Percentiles rank a stretch among this genome's conserved stretches.
Conservation (phyloP, 2,888 invertebrate genomes). For the Girardia tigrina region DNA sequence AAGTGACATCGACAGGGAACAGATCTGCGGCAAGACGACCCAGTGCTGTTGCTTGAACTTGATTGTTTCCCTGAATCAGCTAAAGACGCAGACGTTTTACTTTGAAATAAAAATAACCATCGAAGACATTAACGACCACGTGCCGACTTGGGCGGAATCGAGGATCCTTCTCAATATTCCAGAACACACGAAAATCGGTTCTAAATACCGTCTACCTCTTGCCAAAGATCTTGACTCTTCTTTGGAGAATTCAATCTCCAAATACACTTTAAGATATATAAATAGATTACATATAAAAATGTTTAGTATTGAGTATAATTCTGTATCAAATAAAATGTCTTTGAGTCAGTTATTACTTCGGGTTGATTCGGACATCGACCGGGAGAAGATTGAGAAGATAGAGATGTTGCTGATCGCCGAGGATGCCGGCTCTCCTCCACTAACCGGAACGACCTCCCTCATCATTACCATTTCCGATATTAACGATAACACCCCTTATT, state of each 20-base stretch:
- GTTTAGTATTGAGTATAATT: conserved; percentile 28
- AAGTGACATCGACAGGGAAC: background rate
- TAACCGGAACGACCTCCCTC: conserved; percentile 26
- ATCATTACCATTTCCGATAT: conserved; percentile 36
- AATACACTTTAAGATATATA: conserved; percentile 26
- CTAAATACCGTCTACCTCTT: conserved; percentile 31
- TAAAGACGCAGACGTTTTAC: background rate
- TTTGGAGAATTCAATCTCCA: conserved; percentile 32
- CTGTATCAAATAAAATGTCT: background rate
- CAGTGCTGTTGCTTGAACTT: background rate
- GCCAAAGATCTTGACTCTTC: conserved; percentile 30
- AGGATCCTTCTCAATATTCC: conserved; percentile 31
- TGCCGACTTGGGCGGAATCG: conserved; percentile 27
- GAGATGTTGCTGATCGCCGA: conserved; percentile 29
- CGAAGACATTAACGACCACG: conserved; percentile 35
- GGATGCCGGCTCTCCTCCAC: conserved; percentile 33
- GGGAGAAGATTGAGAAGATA: conserved; percentile 24
- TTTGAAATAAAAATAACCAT: background rate
- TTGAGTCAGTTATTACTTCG: conserved; percentile 26
- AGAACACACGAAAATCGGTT: conserved; percentile 33
- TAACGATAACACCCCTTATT: conserved; percentile 33
- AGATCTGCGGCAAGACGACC: background rate
- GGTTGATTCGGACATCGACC: conserved; percentile 29
- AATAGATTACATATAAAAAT: background rate
- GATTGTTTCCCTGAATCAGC: background rate